These are phyloP conservation scores for Margaritifera margaritifera DNA, from an alignment of 2,888 invertebrate genomes.

Conservation along the genomic window DNA sequence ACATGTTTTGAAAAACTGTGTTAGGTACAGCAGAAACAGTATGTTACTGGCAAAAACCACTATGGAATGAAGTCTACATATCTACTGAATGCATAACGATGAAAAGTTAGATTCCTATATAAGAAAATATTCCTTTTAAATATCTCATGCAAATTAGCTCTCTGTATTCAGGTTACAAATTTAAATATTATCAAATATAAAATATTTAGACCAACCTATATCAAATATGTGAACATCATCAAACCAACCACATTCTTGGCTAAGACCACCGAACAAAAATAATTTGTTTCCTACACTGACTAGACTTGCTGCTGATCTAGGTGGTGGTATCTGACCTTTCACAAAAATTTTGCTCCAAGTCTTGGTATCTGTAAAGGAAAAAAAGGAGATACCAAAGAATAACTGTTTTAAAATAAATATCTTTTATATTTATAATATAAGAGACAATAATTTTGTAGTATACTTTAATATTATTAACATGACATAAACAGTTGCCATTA, in stretches of 20 bases:
- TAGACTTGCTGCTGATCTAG: conserved; percentile 64
- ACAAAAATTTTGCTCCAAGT: conserved; percentile 54
- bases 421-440: no score
- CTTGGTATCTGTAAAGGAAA: conserved; percentile 9
- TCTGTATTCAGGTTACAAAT: background rate
- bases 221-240: conserved; percentile 64
- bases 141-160: background rate
- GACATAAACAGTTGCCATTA: no score
- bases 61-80: no score
- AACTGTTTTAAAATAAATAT: no score
- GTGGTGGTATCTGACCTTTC: conserved; percentile 56
- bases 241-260: conserved; percentile 69
- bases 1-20: no score
- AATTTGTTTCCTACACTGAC: conserved; percentile 61
- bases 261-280: conserved; percentile 71
- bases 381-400: no score
- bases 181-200: background rate
- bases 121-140: background rate
- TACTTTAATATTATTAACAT: no score
- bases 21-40: no score
- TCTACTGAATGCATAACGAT: no score
- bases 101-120: background rate
- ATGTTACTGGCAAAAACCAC: no score
- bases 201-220: conserved; percentile 49
- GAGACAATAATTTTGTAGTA: no score